Percentiles rank a stretch among this genome's conserved stretches.
Conservation (phyloP, 2,888 invertebrate genomes). For the Melipona beecheii region DNA sequence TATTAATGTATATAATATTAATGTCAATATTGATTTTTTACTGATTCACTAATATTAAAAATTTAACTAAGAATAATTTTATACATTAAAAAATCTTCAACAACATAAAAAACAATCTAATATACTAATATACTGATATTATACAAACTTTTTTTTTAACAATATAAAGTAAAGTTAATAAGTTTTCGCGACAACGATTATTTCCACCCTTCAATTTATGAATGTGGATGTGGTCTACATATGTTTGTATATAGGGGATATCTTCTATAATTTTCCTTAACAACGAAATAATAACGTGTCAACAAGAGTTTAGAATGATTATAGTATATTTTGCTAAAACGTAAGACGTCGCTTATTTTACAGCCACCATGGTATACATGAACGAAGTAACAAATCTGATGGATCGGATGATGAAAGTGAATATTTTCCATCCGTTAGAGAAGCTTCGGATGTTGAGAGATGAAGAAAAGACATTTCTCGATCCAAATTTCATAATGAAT, state of each 20-base stretch:
- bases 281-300: constrained; percentile 70
- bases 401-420: constrained; percentile 74
- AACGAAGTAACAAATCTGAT: constrained; percentile 74
- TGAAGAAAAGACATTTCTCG: constrained; percentile 56
- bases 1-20: too few relatives aligned
- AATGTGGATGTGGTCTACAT: constrained; percentile 46
- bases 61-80: neutral
- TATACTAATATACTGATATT: neutral
- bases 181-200: neutral
- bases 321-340: constrained; percentile 7
- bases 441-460: constrained; percentile 66
- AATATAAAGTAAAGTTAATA: constrained; percentile 3
- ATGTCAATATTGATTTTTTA: neutral
- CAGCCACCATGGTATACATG: constrained; percentile 65
- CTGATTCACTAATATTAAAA: neutral
- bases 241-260: constrained; percentile 27
- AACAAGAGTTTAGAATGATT: constrained; percentile 57
- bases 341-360: neutral
- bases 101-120: neutral
- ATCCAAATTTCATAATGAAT: constrained; percentile 79
- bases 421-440: constrained; percentile 70
- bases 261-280: constrained; percentile 69
- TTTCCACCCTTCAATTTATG: constrained; percentile 35
- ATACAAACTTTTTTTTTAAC: neutral
- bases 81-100: neutral